Base-by-base conservation (phyloP, 2,888 invertebrate species). In the Cephus rjabovi region DNA sequence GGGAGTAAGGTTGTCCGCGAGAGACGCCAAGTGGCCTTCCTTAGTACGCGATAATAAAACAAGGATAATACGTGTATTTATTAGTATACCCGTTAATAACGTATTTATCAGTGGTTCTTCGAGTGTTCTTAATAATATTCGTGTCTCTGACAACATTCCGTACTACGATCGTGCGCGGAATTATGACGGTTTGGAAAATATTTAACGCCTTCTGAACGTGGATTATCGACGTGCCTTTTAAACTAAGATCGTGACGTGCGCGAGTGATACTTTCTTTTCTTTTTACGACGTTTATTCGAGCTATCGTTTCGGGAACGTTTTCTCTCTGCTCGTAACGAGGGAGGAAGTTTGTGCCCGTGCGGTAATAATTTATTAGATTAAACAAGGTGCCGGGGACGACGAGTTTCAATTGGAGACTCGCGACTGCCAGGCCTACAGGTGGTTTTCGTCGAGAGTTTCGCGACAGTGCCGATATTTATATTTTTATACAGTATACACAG, bases 1-100 rank as follows among this genome's bases (percentile, higher is more conserved):
- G 88, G 89, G 89, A 90, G 90, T 89, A 87, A 85, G 88, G 86
- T 80, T 82, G 84, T 84, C 84, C 84, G 83, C 84, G 85, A 81
- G 80, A 85, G 84, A 87, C 87, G 84, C 83, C 85, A 83, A 83
- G 85, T 85, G 83, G 79, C 81, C 85, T 82, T 56, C 56, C 56
- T 56, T 23, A 23, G 56, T 23, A 23, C 56, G 56, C 56, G 56
- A 56, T 23, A 56, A 56, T 9, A 56, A 56, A 56, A 56, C 23
- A 56, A 56, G 56, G 15, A 2, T 23, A 56, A 56, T 56, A 56
- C 56, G 56, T 9, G 23, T 2, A 23, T 56, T 56, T 56, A 23
- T 56, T 9, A 1, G 56, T 56, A 56, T 9, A 23, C 56, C 1
- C 56, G 23, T 56, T 23, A 23, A 9, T 9, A 2, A 56, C 56